Evolutionary conservation across 2,113 vertebrate species (phyloP), one percentile per base, ranked within the genome.

Genomic region (Apeltes quadracus): DNA sequence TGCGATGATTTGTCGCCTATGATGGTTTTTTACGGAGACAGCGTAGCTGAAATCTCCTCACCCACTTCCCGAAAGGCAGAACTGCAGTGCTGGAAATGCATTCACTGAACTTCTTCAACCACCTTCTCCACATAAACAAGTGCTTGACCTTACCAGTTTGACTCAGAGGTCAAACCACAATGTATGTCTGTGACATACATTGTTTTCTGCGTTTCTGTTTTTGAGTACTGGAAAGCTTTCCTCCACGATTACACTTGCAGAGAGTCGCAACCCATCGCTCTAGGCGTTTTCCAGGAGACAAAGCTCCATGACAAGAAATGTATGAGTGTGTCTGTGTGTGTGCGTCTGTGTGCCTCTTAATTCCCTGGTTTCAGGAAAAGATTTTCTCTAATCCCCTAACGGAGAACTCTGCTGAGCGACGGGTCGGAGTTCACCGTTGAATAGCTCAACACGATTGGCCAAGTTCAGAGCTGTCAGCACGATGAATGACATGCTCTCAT

Each of bases 321-420:
- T 15, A 27, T 55, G 53, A 65, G 75, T 59, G 67, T 69, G 67
- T 75, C 68, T 59, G 29, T 12, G 16, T 69, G 39, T 62, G 64
- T 67, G 56, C 66, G 41, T 69, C 4, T 75, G 70, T 83, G 57
- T n/a, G 67, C 69, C 43, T 76, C 57, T 72, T 83, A 81, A 87
- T 82, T 83, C 87, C 81, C 84, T 76, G 65, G 48, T 88, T 89
- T 89, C 87, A 80, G 83, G 83, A 88, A 87, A 82, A 90, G 84
- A 91, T 91, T 90, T 90, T 80, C 78, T 64, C 71, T 92, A 92
- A 92, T 92, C 88, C 87, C 83, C 63, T 74, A 88, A 90, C 67
- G 84, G 84, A 84, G 83, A 84, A 83, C 69, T 87, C 77, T 68
- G 64, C 77, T 67, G 71, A 86, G 84, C 51, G 34, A 56, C 63